Evolutionary conservation across 2,797 vertebrate genomes (phyloP), one percentile per base, ranked within the genome.

Genomic region (Anabas testudineus): DNA sequence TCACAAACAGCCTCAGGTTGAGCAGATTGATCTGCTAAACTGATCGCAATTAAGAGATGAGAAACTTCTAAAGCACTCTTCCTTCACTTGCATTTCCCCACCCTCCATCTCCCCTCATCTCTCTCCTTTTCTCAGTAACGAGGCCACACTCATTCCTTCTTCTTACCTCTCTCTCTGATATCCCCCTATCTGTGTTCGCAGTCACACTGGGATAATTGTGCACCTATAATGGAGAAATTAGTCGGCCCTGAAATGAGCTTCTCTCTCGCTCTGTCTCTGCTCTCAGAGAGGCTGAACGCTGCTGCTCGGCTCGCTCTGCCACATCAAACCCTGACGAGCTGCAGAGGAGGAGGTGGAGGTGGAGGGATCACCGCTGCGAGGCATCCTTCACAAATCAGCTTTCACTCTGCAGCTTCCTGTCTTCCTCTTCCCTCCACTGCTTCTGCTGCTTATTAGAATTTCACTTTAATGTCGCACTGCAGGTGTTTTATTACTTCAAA

Each of bases 141-240:
- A 81, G 72, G 68, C 74, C 81, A 74, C 32, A 18, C 69, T 78
- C 80, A 24, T 58, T 71, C 76, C 62, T 53, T 80, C 67, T 59
- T 68, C 80, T 76, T 65, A 69, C 67, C 39, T 36, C 37, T 16
- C 76, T 66, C 67, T 76, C 81, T 76, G 72, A 89, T 83, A 70
- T 81, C 77, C 78, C 45, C 75, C 77, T 89, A 84, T 93, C 88
- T 91, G 85, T 75, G 88, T 89, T 89, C 75, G 72, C 83, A 85
- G 90, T 91, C 90, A 91, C 86, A 88, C 83, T 83, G 80, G 78
- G 90, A 92, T 93, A 92, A 92, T 91, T 90, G 87, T 87, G 77
- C 84, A 90, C 87, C 89, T 90, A 88, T 92, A 93, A 93, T 91
- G 88, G 89, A 90, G 88, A 91, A 93, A 93, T 92, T 93, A 93